Base-by-base conservation (phyloP, 2,888 invertebrate genomes). In the Cataglyphis rosenhaueri region DNA sequence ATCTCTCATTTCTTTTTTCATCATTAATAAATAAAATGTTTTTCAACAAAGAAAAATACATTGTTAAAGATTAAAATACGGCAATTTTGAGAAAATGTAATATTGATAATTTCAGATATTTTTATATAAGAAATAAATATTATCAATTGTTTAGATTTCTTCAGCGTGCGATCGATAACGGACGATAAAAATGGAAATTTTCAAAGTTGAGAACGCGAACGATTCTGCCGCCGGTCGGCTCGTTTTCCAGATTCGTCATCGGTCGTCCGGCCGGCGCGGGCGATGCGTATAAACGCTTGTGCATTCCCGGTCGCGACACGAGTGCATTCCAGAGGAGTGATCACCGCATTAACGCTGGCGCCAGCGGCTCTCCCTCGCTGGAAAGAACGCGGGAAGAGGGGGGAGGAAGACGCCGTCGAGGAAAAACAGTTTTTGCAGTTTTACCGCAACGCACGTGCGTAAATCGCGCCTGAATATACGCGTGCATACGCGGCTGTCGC, bases 301-400 rank as follows among this genome's bases (percentile, higher is more conserved):
- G 64, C 84, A 79, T 83, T 75, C 85, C 52, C 70, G 75, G 62
- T 82, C 79, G 86, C 84, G 85, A 87, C 89, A 84, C 83, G 71
- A 62, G 84, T 68, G 87, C 91, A 88, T 89, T 89, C 90, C 88
- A 85, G 81, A 81, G 68, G 83, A 87, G 86, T 75, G 84, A 85
- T 81, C 87, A 87, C 61, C 78, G 84, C 87, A 87, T 88, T 88
- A 87, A 70, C 86, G 64, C 85, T 89, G 89, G 89, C 89, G 89
- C 90, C 89, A 84, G 79, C 70, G 52, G 81, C 64, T 84, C 85
- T 61, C 61, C 82, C 79, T 73, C 61, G 74, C 35, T 25, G 10
- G 48, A 29, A 44, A 83, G 71, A 65, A 48, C 68, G 79, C 18
- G 18, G 57, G 35, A 18, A 29, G 59, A 35, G 79, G 21, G 21